Percentiles rank a stretch among this genome's conserved stretches.
Conservation (phyloP, 2,888 invertebrate genomes). For the Pteria penguin region DNA sequence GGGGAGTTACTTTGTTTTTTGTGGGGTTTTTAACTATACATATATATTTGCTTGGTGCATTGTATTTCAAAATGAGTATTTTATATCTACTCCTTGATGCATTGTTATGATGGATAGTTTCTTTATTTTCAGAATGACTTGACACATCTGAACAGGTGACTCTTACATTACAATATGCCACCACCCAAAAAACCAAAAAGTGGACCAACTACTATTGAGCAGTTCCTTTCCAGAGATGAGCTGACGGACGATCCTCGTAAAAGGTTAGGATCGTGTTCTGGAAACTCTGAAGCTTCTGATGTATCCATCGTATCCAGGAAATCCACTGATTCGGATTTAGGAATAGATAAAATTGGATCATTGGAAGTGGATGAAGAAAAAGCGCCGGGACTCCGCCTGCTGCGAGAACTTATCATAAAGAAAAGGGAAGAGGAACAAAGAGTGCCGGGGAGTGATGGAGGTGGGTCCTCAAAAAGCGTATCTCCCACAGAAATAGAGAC, state of each 20-base stretch:
- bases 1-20: no score
- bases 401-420: constrained; percentile 37
- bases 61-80: no score
- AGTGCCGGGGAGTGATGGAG: constrained; percentile 19
- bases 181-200: constrained; percentile 76
- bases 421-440: constrained; percentile 39
- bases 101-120: no score
- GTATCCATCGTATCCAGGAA: constrained; percentile 31
- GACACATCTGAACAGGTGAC: no score
- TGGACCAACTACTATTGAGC: constrained; percentile 72
- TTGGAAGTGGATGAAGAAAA: constrained; percentile 3
- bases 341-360: neutral
- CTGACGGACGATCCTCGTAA: constrained; percentile 44
- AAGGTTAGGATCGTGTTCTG: constrained; percentile 55
- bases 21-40: no score
- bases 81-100: no score
- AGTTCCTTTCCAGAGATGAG: constrained; percentile 71
- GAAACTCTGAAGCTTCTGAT: constrained; percentile 50
- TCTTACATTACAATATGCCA: no score
- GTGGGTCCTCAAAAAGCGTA: constrained; percentile 17
- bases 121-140: no score
- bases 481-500: constrained; percentile 15
- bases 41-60: no score
- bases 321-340: constrained; percentile 3
- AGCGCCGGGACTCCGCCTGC: constrained; percentile 31